phyloP scores from a whole-genome alignment of 2,797 vertebrate species.

The Numenius phaeopus region DNA sequence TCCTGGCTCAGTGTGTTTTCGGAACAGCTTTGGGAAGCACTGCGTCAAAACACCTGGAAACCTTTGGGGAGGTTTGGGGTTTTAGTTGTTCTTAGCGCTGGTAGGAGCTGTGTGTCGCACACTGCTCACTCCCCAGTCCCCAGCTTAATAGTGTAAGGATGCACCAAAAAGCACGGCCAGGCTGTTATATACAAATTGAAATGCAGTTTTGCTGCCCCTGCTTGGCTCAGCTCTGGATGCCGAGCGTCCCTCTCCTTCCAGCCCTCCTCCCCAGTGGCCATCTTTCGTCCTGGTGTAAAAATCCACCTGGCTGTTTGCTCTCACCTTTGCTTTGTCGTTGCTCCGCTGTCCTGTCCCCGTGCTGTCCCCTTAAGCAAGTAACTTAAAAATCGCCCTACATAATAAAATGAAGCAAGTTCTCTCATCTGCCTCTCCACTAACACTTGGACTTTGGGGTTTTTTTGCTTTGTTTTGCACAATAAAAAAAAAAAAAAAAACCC shows the following conservation, averaged over 20 bases:
- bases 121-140: fast-evolving
- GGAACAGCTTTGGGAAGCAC: not conserved
- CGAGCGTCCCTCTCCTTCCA: not conserved
- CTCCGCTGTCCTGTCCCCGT: not conserved
- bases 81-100: fast-evolving
- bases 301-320: fast-evolving
- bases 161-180: not conserved
- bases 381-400: not conserved
- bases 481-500: not conserved
- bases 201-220: not conserved
- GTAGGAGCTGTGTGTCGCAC: not conserved
- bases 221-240: not conserved
- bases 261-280: not conserved
- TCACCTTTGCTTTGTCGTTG: not conserved
- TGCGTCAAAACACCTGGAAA: not conserved
- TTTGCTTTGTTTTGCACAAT: too few relatives aligned
- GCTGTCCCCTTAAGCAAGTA: not conserved
- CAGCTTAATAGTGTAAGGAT: fast-evolving
- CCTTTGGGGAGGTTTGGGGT: not conserved
- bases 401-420: not conserved
- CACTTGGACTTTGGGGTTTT: not conserved
- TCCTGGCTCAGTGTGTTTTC: not conserved
- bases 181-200: fast-evolving
- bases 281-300: not conserved
- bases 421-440: not conserved